Base-by-base conservation (phyloP, 1,140 invertebrate genomes). In the Halesus radiatus region DNA sequence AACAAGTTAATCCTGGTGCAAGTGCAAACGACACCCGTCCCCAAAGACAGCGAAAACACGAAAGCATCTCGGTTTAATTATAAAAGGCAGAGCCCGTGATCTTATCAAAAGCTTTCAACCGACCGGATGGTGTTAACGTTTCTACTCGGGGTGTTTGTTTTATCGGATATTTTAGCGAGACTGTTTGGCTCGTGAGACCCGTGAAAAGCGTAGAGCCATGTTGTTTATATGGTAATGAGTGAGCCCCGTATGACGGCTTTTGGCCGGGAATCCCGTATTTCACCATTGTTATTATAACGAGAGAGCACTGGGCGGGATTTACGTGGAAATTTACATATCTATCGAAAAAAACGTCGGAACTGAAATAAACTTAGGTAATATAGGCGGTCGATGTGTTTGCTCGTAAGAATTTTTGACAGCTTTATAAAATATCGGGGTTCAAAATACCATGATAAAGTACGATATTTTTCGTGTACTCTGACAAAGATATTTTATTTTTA, bases 161-260 rank as follows among this genome's bases (percentile, higher is more conserved):
- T 45, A 45, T 45, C 8, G 37, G 8, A 13, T 45, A 45, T 45
- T 45, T 45, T 13, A 45, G 37, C 37, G 37, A 45, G 23, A 22
- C 58, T 23, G 3, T 26, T 32, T 18, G 62, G 62, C 32, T 66
- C 7, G 18, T 20, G 15, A n/a, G n/a, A 5, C 62, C 62, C 4
- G 26, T 66, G 68, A 53, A 53, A 45, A 52, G 68, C 45, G 0
- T 53, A 18, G 32, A 32, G 60, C 68, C 77, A 66, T 78, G 81
- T 80, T 82, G 79, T 80, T 83, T 80, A 78, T 83, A 83, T 83
- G 81, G 37, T 80, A 83, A 83, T 83, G 81, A 83, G 76, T 26
- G 29, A 23, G 66, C 53, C 64, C 37, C 58, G 81, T 53, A 77
- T 81, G 76, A 32, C 66, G 58, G 60, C 66, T 60, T 75, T 81